Conservation (phyloP, 2,113 vertebrate genomes). For the Amblyornis subalaris region DNA sequence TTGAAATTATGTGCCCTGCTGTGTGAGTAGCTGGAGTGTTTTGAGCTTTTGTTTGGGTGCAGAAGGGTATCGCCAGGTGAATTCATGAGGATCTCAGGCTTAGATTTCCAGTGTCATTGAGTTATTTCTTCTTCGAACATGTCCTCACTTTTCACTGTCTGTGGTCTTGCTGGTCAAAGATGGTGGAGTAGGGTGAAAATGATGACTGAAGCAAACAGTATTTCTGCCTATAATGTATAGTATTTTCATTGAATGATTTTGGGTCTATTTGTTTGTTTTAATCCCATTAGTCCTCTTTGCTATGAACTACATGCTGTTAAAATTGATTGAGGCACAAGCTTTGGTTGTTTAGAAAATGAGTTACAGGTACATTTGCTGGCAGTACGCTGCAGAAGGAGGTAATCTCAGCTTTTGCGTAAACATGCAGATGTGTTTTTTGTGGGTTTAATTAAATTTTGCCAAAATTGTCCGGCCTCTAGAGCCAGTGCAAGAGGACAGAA, state of each 20-base stretch:
- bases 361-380: background rate
- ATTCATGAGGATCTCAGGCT: background rate
- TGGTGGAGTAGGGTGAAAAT: background rate
- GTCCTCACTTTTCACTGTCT: background rate
- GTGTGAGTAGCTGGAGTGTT: background rate
- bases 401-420: background rate
- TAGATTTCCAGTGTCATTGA: background rate
- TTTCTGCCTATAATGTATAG: background rate
- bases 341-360: background rate
- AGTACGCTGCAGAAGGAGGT: background rate
- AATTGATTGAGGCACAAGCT: background rate
- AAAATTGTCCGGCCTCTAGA: background rate
- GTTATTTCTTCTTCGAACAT: background rate
- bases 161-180: background rate
- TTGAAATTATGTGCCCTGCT: background rate
- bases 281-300: background rate
- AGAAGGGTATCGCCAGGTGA: background rate
- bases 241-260: background rate
- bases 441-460: background rate
- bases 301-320: background rate
- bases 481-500: background rate
- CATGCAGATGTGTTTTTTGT: background rate
- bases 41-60: background rate
- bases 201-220: background rate
- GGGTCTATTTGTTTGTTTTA: background rate